Evolutionary conservation across 2,113 vertebrate species (phyloP).

Genomic region (Xenus cinereus): DNA sequence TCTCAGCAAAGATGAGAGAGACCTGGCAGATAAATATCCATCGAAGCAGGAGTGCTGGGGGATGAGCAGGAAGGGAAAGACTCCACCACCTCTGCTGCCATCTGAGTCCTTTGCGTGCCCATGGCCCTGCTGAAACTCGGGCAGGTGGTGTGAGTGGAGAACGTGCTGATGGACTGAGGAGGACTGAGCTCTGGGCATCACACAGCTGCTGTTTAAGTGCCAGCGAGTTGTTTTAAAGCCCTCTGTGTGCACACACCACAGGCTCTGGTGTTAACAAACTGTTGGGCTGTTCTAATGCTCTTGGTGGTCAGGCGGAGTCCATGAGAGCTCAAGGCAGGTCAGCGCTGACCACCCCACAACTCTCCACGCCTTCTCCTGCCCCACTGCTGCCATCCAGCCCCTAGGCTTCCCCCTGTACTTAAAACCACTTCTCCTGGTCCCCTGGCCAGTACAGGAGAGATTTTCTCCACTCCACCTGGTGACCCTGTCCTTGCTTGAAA

Average conservation of each 20-base stretch:
- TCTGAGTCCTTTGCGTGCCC: neutral
- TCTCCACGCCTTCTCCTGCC: neutral
- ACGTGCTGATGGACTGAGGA: neutral
- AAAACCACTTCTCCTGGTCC: neutral
- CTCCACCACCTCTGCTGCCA: neutral
- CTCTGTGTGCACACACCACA: neutral
- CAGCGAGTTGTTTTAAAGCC: neutral
- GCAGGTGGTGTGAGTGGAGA: neutral
- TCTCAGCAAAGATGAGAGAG: neutral
- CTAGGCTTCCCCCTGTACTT: neutral
- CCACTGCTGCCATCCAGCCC: neutral
- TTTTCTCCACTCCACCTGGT: neutral
- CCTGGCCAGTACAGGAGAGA: no score
- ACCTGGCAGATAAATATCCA: neutral
- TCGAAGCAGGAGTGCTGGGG: neutral
- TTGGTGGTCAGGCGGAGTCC: neutral
- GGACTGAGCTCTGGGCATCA: neutral
- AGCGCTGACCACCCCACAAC: neutral
- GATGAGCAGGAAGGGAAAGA: neutral
- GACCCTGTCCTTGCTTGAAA: neutral
- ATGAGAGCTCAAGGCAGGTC: neutral
- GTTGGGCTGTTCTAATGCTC: rapidly evolving
- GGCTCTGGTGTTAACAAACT: neutral
- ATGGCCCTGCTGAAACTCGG: neutral
- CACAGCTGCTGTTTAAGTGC: neutral